Evolutionary conservation across 2,113 vertebrate genomes (phyloP).

Genomic region (Blennius ocellaris): DNA sequence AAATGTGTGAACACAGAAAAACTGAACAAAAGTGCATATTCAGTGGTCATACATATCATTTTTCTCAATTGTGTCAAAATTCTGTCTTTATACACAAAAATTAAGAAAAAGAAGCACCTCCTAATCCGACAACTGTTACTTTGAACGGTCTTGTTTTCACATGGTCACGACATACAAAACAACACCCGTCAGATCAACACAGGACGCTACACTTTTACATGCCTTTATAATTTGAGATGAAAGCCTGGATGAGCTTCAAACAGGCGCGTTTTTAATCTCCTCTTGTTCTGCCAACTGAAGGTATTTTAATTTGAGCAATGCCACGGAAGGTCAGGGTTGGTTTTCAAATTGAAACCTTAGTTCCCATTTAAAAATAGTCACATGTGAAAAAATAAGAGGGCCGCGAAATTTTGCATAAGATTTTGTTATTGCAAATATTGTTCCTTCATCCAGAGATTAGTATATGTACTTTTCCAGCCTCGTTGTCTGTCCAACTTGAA

Average conservation of each 20-base stretch:
- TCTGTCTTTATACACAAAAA: not conserved
- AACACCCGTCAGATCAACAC: not conserved
- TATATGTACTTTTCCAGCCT: too few relatives aligned
- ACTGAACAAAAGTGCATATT: not conserved
- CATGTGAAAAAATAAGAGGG: too few relatives aligned
- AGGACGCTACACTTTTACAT: conserved; percentile 11
- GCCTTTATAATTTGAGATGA: conserved; percentile 34
- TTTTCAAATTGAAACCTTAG: not conserved
- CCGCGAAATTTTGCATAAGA: too few relatives aligned
- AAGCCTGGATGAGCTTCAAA: conserved; percentile 6
- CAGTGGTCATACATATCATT: not conserved
- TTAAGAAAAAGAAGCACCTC: not conserved
- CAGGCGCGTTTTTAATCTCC: conserved; percentile 36
- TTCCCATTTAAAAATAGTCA: too few relatives aligned
- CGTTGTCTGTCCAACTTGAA: too few relatives aligned
- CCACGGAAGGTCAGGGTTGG: not conserved
- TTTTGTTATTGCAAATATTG: too few relatives aligned
- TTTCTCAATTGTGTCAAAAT: not conserved
- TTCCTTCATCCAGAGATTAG: too few relatives aligned
- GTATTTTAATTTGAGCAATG: conserved; percentile 17
- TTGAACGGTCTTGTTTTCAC: not conserved
- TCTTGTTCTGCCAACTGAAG: not conserved
- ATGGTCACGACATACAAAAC: conserved; percentile 12
- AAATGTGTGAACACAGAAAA: too few relatives aligned
- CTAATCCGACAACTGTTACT: not conserved